These are phyloP conservation scores for Volucella bombylans DNA, from an alignment of 2,888 invertebrate genomes.

Conservation along the genomic window DNA sequence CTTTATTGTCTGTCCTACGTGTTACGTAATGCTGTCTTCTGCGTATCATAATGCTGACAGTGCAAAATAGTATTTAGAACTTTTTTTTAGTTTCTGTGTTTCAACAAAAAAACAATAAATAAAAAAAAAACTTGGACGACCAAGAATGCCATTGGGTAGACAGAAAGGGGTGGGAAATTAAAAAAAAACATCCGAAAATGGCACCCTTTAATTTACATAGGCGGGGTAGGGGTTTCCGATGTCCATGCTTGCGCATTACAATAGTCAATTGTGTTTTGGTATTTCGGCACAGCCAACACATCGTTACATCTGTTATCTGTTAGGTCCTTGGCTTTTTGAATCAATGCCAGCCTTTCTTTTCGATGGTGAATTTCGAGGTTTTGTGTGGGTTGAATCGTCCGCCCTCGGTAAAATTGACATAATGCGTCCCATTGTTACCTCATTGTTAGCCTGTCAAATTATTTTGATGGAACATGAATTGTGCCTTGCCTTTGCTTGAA, in stretches of 20 bases:
- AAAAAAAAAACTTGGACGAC: no score
- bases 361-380: conserved; percentile 4
- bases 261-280: conserved; percentile 23
- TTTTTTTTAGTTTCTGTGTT: not conserved
- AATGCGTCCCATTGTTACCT: not conserved
- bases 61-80: not conserved
- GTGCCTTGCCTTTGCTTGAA: conserved; percentile 11
- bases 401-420: conserved; percentile 1
- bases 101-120: not conserved
- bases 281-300: no score
- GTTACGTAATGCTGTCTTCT: conserved; percentile 4
- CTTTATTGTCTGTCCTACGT: conserved; percentile 8
- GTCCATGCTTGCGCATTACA: conserved; percentile 44
- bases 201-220: conserved; percentile 40
- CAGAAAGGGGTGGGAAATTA: not conserved
- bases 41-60: conserved; percentile 15
- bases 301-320: no score
- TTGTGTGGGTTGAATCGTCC: not conserved
- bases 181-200: not conserved
- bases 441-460: conserved; percentile 23
- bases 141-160: not conserved
- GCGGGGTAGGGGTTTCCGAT: conserved; percentile 20
- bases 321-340: not conserved
- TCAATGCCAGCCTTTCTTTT: conserved; percentile 38
- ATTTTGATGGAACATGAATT: conserved; percentile 26